Evolutionary conservation across 2,888 invertebrate genomes (phyloP).

Genomic region (Drosophila demipolita): DNA sequence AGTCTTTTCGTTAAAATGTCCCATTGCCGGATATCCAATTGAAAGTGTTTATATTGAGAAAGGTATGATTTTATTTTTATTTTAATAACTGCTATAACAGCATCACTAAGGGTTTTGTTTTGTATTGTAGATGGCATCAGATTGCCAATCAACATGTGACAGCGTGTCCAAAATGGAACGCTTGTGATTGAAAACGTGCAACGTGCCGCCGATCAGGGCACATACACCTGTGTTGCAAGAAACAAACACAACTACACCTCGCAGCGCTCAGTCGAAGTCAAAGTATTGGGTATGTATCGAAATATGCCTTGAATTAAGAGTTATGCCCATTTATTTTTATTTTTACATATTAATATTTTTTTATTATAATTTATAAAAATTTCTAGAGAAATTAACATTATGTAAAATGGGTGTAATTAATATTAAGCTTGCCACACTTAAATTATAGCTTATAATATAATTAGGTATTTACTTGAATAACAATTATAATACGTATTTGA

Average conservation of each 20-base stretch:
- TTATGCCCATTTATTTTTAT: background rate
- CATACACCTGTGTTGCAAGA: constrained; percentile 94
- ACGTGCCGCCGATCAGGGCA: constrained; percentile 93
- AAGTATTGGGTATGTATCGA: constrained; percentile 88
- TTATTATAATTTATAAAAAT: background rate
- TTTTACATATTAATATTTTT: background rate
- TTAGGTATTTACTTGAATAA: background rate
- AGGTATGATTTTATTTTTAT: constrained; percentile 86
- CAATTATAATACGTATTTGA: background rate
- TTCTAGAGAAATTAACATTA: background rate
- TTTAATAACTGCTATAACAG: no score
- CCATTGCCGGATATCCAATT: constrained; percentile 95
- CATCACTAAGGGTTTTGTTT: background rate
- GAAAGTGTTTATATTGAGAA: constrained; percentile 94
- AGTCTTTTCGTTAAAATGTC: constrained; percentile 93
- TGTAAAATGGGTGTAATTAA: background rate
- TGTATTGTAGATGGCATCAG: constrained; percentile 89
- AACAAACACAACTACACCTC: constrained; percentile 93
- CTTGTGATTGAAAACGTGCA: constrained; percentile 94
- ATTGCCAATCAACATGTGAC: constrained; percentile 93
- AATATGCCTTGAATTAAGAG: no score
- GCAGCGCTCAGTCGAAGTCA: constrained; percentile 90
- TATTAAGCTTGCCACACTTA: background rate
- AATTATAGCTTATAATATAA: background rate
- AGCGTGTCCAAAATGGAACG: constrained; percentile 94